Evolutionary conservation across 2,113 vertebrate species (phyloP).

Genomic region (Aplodontia rufa): DNA sequence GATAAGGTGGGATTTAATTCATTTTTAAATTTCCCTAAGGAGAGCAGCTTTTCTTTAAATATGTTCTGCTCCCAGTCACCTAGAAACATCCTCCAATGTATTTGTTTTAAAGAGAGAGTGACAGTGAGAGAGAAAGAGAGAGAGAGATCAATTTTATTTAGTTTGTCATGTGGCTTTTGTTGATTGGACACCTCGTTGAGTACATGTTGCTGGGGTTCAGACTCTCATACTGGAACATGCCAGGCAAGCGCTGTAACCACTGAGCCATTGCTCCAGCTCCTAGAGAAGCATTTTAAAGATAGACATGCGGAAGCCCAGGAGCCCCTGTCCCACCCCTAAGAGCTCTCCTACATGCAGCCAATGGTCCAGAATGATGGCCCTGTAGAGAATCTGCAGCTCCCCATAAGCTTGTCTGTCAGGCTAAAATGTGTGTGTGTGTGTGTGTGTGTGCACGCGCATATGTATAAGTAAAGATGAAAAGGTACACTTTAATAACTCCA

Average conservation of each 20-base stretch:
- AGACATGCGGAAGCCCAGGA: not conserved
- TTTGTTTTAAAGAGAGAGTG: no score
- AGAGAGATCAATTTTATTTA: no score
- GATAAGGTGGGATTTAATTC: not conserved
- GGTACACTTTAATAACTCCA: conserved; percentile 75
- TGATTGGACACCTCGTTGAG: no score
- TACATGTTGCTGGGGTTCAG: no score
- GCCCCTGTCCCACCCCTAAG: not conserved
- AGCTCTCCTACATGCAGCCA: not conserved
- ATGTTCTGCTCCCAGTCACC: not conserved
- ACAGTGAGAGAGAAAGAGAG: no score
- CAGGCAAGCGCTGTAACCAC: no score
- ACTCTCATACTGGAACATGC: no score
- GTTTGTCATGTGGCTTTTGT: no score
- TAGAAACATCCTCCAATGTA: not conserved
- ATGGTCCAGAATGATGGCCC: not conserved
- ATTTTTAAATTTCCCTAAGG: not conserved
- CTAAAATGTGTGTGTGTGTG: not conserved
- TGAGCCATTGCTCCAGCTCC: no score
- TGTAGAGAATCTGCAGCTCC: not conserved
- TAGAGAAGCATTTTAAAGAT: conserved; percentile 12
- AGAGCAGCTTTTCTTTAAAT: not conserved
- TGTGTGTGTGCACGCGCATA: not conserved
- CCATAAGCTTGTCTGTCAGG: not conserved
- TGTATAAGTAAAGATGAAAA: conserved; percentile 68